Evolutionary conservation across 1,140 invertebrate species (phyloP).

Genomic region (Bombus confusus): DNA sequence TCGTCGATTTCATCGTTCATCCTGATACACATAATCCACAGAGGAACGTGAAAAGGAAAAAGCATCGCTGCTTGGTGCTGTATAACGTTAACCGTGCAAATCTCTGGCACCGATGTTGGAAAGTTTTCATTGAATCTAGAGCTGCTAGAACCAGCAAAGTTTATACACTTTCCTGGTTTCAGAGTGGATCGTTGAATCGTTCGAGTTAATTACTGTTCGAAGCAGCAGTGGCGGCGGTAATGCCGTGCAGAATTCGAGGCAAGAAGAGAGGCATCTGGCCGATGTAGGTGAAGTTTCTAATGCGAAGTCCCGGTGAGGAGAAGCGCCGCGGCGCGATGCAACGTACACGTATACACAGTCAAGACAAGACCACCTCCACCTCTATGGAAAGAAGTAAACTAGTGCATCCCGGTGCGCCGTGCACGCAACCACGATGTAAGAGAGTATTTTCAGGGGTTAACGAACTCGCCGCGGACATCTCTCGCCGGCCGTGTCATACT

Average conservation of each 20-base stretch:
- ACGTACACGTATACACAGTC: background rate
- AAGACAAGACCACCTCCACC: conserved; percentile 41
- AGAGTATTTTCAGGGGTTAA: conserved; percentile 81
- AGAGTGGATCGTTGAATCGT: background rate
- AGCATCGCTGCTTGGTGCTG: background rate
- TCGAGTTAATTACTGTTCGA: background rate
- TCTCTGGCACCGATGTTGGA: background rate
- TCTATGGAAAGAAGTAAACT: conserved; percentile 75
- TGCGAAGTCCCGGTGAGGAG: conserved; percentile 56
- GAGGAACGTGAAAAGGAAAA: background rate
- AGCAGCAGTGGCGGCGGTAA: conserved; percentile 58
- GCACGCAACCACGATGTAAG: conserved; percentile 78
- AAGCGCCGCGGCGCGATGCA: conserved; percentile 15
- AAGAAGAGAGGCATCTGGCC: conserved; percentile 57
- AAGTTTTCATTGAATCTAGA: background rate
- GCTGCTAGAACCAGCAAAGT: background rate
- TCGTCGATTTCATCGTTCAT: background rate
- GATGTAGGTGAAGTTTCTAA: conserved; percentile 80
- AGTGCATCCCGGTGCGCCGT: conserved; percentile 74
- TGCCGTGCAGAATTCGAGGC: conserved; percentile 55
- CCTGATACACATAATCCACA: background rate
- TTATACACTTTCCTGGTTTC: conserved; percentile 5
- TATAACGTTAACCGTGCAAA: background rate
- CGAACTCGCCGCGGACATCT: conserved; percentile 75
- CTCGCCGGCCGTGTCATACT: conserved; percentile 75